Base-by-base conservation (phyloP, 2,888 invertebrate species). In the Polymixis lichenea region DNA sequence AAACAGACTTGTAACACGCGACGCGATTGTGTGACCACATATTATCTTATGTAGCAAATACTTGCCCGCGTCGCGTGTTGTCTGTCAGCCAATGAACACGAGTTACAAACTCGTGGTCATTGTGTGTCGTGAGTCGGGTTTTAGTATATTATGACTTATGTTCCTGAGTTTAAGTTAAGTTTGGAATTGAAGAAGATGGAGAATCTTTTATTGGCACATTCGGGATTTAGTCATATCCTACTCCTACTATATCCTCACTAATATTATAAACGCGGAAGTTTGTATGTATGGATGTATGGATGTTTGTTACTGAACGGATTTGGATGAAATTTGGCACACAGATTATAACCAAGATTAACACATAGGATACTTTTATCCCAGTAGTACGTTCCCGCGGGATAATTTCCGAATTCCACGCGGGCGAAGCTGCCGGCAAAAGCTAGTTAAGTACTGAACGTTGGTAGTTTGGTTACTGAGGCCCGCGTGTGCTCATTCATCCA, bases 211-310 rank as follows among this genome's bases (percentile, higher is more conserved):
- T 38, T 72, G 77, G 71, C 83, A 78, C 80, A 78, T 84, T 87
- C 92, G 82, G 84, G 92, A 81, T 90, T 95, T 95, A 95, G 95
- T 95, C 94, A 95, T 91, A n/a, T n/a, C n/a, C n/a, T n/a, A n/a
- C n/a, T n/a, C n/a, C n/a, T n/a, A n/a, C n/a, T n/a, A n/a, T n/a
- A n/a, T n/a, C n/a, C n/a, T n/a, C n/a, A n/a, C n/a, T n/a, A n/a
- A n/a, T n/a, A n/a, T n/a, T n/a, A n/a, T n/a, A n/a, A n/a, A n/a
- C n/a, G n/a, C n/a, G n/a, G n/a, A n/a, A n/a, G n/a, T n/a, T n/a
- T n/a, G n/a, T n/a, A n/a, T n/a, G n/a, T n/a, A n/a, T n/a, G n/a
- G n/a, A n/a, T n/a, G n/a, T n/a, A n/a, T n/a, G n/a, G n/a, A n/a
- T n/a, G n/a, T n/a, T n/a, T n/a, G n/a, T n/a, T n/a, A n/a, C n/a